Percentiles rank a stretch among this genome's conserved stretches.
Evolutionary conservation across 1,140 invertebrate genomes (phyloP).

Genomic region (Phthorimaea operculella): DNA sequence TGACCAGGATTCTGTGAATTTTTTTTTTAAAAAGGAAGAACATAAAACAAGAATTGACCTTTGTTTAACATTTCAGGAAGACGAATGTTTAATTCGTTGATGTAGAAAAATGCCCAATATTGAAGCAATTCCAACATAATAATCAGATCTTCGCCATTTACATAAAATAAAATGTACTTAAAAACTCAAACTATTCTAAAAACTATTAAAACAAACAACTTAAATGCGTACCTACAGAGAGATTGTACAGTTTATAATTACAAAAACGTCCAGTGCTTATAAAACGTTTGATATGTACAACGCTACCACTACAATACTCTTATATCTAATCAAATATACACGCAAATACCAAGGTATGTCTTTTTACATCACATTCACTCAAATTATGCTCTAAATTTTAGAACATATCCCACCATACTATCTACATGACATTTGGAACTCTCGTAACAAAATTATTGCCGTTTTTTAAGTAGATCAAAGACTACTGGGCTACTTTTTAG

Average conservation of each 20-base stretch:
- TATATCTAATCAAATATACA: slow-evolving; percentile 43
- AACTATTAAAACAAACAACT: slow-evolving; percentile 26
- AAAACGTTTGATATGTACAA: slow-evolving; percentile 62
- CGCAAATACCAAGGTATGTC: slow-evolving; percentile 28
- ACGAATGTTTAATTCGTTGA: too few relatives aligned
- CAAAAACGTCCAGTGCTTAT: slow-evolving; percentile 31
- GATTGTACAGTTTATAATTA: slow-evolving; percentile 46
- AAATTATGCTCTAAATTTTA: slow-evolving; percentile 54
- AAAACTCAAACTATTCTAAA: slow-evolving; percentile 30
- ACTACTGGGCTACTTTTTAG: too few relatives aligned
- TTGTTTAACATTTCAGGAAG: too few relatives aligned
- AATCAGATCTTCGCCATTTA: slow-evolving; percentile 34
- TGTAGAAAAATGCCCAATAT: background rate
- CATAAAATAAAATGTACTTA: slow-evolving; percentile 2
- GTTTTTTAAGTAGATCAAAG: background rate
- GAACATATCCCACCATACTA: slow-evolving; percentile 29
- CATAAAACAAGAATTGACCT: too few relatives aligned
- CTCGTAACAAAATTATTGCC: background rate
- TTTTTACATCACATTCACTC: slow-evolving; percentile 38
- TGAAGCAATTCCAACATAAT: slow-evolving; percentile 12
- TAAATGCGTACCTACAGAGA: slow-evolving; percentile 35
- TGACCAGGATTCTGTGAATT: too few relatives aligned
- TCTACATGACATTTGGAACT: slow-evolving; percentile 24
- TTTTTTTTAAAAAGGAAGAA: too few relatives aligned
- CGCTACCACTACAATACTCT: slow-evolving; percentile 24